phyloP scores from a whole-genome alignment of 2,113 vertebrate genomes.

The Channa argus region DNA sequence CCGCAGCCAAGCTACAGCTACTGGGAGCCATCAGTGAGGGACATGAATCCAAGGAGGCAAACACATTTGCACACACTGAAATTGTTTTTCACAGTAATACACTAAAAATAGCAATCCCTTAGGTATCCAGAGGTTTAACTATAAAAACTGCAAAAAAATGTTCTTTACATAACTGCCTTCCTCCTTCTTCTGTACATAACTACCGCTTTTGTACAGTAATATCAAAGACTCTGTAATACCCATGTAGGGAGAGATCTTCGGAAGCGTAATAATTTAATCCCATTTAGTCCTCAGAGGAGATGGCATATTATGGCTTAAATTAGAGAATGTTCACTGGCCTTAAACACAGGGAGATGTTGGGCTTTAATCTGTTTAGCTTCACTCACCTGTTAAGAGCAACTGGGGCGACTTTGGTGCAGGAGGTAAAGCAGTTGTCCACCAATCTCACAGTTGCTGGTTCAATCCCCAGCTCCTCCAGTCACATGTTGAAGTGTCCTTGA shows the following conservation, averaged over 20 bases:
- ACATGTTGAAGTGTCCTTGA: no score
- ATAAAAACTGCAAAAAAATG: neutral
- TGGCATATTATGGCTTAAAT: slow-evolving; percentile 36
- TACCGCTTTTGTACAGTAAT: neutral
- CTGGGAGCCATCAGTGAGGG: slow-evolving; percentile 1
- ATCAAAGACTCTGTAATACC: slow-evolving; percentile 4
- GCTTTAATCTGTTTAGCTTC: slow-evolving; percentile 45
- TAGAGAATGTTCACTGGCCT: slow-evolving; percentile 7
- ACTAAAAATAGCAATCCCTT: neutral
- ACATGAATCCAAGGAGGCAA: slow-evolving; percentile 7
- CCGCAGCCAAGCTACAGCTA: neutral
- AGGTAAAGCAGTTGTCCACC: no score
- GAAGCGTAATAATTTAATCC: slow-evolving; percentile 51
- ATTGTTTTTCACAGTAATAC: neutral
- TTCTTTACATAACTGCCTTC: neutral
- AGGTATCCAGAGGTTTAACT: neutral
- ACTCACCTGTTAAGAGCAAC: slow-evolving; percentile 22
- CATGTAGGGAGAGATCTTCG: slow-evolving; percentile 26
- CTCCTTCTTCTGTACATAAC: neutral
- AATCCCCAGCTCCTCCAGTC: no score
- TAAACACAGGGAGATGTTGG: neutral
- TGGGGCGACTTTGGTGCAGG: neutral
- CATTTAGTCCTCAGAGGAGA: slow-evolving; percentile 32
- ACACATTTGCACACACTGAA: slow-evolving; percentile 2
- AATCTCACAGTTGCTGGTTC: no score